Conservation (phyloP, 2,113 vertebrate genomes). For the Hylia prasina region DNA sequence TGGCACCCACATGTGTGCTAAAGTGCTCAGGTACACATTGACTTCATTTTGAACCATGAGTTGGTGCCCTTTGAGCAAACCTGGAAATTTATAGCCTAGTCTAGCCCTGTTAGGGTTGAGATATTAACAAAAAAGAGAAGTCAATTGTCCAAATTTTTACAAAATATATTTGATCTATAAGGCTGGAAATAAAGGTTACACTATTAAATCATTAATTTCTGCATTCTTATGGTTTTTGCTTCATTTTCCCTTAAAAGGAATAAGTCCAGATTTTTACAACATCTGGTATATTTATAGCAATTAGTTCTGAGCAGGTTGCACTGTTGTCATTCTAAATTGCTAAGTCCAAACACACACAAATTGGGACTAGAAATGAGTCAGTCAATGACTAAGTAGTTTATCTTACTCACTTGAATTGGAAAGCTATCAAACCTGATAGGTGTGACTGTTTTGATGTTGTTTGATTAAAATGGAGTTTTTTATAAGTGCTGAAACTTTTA, state of each 20-base stretch:
- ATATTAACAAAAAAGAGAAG: slow-evolving; percentile 35
- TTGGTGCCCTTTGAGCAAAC: slow-evolving; percentile 32
- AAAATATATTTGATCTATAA: slow-evolving; percentile 62
- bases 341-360: slow-evolving; percentile 57
- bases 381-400: slow-evolving; percentile 62
- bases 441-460: slow-evolving; percentile 6
- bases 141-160: slow-evolving; percentile 52
- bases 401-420: slow-evolving; percentile 60
- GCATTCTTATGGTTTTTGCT: slow-evolving; percentile 23
- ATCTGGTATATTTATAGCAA: slow-evolving; percentile 73
- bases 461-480: slow-evolving; percentile 44
- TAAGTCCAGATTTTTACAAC: slow-evolving; percentile 64
- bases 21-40: background rate
- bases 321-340: slow-evolving; percentile 46
- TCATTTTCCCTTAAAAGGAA: background rate
- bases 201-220: slow-evolving; percentile 48
- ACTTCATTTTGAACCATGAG: background rate
- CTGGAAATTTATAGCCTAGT: slow-evolving; percentile 47
- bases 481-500: background rate
- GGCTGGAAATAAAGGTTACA: slow-evolving; percentile 56
- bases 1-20: background rate
- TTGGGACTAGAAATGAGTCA: slow-evolving; percentile 71
- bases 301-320: slow-evolving; percentile 68
- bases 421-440: slow-evolving; percentile 44
- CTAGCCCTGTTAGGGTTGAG: slow-evolving; percentile 29